These are phyloP conservation scores for Cygnus buccinator DNA, from an alignment of 2,113 vertebrate species.

Conservation along the genomic window DNA sequence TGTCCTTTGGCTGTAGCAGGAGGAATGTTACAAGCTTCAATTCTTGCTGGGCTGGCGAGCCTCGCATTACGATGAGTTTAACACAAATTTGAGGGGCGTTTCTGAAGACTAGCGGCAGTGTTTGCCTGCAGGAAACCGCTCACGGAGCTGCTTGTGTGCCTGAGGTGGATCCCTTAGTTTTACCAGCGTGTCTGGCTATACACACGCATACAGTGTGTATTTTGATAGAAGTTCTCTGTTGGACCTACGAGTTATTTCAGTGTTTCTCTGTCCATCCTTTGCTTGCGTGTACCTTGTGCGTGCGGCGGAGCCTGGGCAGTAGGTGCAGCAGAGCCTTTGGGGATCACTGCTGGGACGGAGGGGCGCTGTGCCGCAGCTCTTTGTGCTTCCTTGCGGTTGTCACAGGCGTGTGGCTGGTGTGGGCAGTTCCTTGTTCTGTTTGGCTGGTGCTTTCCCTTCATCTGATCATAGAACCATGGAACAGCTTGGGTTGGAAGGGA, in stretches of 20 bases:
- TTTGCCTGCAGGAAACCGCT: not conserved
- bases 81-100: not conserved
- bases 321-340: not conserved
- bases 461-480: too few species aligned
- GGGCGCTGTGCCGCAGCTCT: too few species aligned
- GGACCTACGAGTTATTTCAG: not conserved
- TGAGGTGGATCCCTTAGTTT: not conserved
- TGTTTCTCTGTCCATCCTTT: not conserved
- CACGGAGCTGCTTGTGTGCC: too few species aligned
- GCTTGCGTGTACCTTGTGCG: not conserved
- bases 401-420: too few species aligned
- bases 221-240: not conserved
- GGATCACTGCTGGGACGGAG: not conserved
- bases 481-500: too few species aligned
- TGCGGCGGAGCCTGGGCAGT: not conserved
- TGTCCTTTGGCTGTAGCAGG: not conserved
- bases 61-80: not conserved
- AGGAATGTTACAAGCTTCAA: not conserved
- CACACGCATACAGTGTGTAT: not conserved
- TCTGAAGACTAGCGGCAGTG: not conserved
- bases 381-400: too few species aligned
- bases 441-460: not conserved
- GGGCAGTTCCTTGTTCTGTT: not conserved
- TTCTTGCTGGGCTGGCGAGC: not conserved
- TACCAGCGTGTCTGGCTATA: too few species aligned